Conservation (phyloP, 2,888 invertebrate genomes). For the Baccha elongata region DNA sequence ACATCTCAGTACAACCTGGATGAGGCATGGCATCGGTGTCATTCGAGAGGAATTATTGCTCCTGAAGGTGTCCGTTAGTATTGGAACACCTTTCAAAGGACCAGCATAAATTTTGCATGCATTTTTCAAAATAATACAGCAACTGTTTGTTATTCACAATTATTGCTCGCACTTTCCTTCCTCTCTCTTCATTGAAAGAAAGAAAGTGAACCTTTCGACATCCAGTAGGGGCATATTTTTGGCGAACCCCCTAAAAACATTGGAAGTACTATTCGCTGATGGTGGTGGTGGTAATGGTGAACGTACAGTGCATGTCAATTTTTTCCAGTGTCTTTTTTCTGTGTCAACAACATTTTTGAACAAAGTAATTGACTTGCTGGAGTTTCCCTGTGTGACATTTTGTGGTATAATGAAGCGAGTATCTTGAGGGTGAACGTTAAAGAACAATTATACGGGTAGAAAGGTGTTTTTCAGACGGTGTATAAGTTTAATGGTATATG, state of each 20-base stretch:
- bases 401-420: neutral
- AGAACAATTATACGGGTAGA: constrained; percentile 15
- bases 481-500: neutral
- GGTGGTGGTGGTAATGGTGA: neutral
- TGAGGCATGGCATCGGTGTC: neutral
- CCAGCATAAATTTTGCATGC: constrained; percentile 28
- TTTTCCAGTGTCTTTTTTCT: constrained; percentile 4
- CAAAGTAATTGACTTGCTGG: constrained; percentile 12
- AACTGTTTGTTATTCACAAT: neutral
- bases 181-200: neutral
- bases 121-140: neutral
- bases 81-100: neutral
- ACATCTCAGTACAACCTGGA: neutral
- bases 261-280: neutral
- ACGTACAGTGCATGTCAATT: constrained; percentile 7
- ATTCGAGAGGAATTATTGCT: neutral
- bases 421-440: constrained; percentile 16
- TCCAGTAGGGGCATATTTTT: constrained; percentile 25
- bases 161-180: neutral
- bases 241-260: neutral
- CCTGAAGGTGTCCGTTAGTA: neutral
- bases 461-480: constrained; percentile 5
- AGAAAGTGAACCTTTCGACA: constrained; percentile 24
- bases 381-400: constrained; percentile 9
- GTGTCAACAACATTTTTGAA: constrained; percentile 27